Evolutionary conservation across 1,140 invertebrate genomes (phyloP), one percentile per base, ranked within the genome.

Genomic region (Whitmania pigra): DNA sequence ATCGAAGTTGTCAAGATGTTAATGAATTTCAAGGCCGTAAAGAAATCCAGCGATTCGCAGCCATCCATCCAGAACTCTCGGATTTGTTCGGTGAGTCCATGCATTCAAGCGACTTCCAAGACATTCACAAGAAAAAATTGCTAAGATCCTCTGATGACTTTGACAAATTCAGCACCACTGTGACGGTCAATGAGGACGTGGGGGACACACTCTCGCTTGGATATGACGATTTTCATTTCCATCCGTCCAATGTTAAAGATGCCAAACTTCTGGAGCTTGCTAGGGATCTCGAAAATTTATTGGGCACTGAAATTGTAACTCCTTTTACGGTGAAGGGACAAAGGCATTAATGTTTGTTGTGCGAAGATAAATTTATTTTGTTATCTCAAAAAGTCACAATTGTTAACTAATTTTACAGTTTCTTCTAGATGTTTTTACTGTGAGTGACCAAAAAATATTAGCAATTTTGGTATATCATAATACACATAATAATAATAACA

Each of bases 201-300:
- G 57, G 57, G 11, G 57, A 63, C 57, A 31, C 22, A n/a, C 57
- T 63, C 6, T 63, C 57, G 29, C 57, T 63, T 22, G 57, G 57
- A 31, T 22, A 7, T 63, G 57, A 63, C 57, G 57, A 63, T 63
- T 63, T 63, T 18, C 7, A 63, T 22, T 63, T 63, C 20, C 22
- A 22, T 22, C 57, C 57, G 18, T 63, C 57, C 22, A 63, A 63
- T 15, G 29, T 63, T 13, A 63, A 63, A 63, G 57, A 63, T 63
- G 18, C 57, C 9, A 63, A 63, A 63, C 29, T 63, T 22, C 22
- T 31, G 22, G 22, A 22, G 22, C 11, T 63, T 63, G 11, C 29
- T n/a, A 31, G 2, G 22, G 57, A 63, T 7, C 57, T 63, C 22
- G 57, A 63, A 31, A 25, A 25, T 11, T 20, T 63, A 20, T n/a